A percentile compares a stretch with the other conserved stretches of the same genome.
These are phyloP conservation scores for Dicrostonyx torquatus DNA, from an alignment of 2,797 vertebrate genomes.

Conservation along the genomic window DNA sequence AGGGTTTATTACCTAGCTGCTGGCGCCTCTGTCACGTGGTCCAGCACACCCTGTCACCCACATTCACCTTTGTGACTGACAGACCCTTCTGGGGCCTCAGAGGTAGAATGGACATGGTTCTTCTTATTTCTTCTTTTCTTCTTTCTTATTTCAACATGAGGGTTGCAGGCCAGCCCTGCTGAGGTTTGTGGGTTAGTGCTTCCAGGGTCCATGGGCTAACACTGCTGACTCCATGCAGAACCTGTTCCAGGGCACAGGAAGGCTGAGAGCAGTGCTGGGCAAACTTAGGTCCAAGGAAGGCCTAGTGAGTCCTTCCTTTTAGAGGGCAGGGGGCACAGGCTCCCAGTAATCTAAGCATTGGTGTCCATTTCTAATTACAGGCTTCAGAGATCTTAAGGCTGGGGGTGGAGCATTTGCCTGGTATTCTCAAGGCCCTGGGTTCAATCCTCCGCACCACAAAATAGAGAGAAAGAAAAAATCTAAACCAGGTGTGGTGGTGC, in stretches of 20 bases:
- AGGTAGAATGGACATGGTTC: background rate
- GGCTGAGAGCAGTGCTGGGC: background rate
- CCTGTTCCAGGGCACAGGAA: background rate
- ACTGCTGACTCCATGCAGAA: rapidly evolving
- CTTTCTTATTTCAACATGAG: background rate
- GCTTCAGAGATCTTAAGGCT: background rate
- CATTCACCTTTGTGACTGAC: background rate
- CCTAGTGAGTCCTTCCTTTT: background rate
- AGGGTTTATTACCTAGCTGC: background rate
- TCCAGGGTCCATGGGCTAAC: background rate
- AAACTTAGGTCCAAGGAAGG: background rate
- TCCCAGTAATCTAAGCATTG: background rate
- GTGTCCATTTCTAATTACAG: background rate
- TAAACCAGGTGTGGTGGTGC: background rate
- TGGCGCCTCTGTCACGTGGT: background rate
- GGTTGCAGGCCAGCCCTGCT: background rate
- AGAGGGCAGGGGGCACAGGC: rapidly evolving
- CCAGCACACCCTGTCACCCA: background rate
- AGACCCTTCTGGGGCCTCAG: background rate
- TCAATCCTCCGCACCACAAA: background rate
- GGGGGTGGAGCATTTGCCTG: background rate
- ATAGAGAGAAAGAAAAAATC: background rate
- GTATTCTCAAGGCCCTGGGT: background rate
- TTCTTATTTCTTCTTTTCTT: background rate
- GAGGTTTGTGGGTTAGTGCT: background rate